Evolutionary conservation across 2,888 invertebrate species (phyloP).

Genomic region (Thymelicus acteon): DNA sequence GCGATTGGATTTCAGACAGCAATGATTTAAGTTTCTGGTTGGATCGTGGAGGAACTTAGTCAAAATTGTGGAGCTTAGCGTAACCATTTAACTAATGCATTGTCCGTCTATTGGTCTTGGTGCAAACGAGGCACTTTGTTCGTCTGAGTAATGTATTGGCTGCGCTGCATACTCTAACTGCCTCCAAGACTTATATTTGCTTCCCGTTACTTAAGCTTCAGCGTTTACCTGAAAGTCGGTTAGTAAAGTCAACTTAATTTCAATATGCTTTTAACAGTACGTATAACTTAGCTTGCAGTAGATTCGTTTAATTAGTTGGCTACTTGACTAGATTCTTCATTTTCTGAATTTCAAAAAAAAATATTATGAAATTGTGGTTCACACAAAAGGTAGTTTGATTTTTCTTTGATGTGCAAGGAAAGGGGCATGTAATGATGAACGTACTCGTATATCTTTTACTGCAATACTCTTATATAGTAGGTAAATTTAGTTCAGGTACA

Average conservation of each 20-base stretch:
- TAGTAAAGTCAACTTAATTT: background rate
- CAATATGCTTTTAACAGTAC: background rate
- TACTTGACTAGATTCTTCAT: no score
- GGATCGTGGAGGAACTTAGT: conserved; percentile 76
- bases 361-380: no score
- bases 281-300: background rate
- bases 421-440: no score
- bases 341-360: no score
- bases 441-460: no score
- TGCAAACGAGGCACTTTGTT: conserved; percentile 78
- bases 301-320: background rate
- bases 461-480: no score
- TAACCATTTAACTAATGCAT: conserved; percentile 82
- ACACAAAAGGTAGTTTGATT: no score
- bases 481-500: no score
- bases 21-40: conserved; percentile 75
- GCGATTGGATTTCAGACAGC: conserved; percentile 68
- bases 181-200: conserved; percentile 19
- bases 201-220: conserved; percentile 25
- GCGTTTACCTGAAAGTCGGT: conserved; percentile 4
- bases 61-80: conserved; percentile 70
- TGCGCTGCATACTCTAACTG: conserved; percentile 43
- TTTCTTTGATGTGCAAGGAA: no score
- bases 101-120: conserved; percentile 80
- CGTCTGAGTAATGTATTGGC: conserved; percentile 70